Percentiles rank a stretch among this genome's conserved stretches.
Conservation (phyloP, 2,888 invertebrate species). For the Helicoverpa assulta region DNA sequence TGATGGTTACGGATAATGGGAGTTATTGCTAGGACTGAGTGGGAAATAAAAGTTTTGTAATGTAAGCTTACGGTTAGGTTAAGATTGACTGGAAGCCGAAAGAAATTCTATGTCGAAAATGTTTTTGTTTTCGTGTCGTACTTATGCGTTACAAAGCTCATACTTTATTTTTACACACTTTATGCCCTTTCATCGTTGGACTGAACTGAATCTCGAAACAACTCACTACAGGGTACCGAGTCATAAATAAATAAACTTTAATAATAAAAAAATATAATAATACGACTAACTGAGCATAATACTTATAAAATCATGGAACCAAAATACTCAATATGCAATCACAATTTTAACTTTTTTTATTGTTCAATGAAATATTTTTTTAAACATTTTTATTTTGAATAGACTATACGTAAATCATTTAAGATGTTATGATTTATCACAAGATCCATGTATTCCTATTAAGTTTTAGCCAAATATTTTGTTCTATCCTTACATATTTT, state of each 20-base stretch:
- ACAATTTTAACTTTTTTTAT: constrained; percentile 78
- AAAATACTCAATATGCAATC: constrained; percentile 85
- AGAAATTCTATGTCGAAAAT: constrained; percentile 39
- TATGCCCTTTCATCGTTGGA: constrained; percentile 67
- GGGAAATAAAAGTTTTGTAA: constrained; percentile 66
- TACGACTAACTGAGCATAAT: constrained; percentile 79
- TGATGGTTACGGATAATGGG: constrained; percentile 52
- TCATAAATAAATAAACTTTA: constrained; percentile 75
- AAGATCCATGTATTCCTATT: constrained; percentile 83
- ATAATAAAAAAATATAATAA: constrained; percentile 71
- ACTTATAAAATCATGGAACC: constrained; percentile 71
- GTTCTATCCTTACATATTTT: constrained; percentile 80
- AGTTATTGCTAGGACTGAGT: constrained; percentile 67
- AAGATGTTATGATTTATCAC: constrained; percentile 78
- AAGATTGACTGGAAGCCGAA: constrained; percentile 63
- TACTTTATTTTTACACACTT: constrained; percentile 69
- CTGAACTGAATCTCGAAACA: constrained; percentile 81
- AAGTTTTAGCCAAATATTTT: constrained; percentile 89
- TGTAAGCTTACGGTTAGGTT: constrained; percentile 65
- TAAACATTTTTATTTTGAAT: constrained; percentile 56
- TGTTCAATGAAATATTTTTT: constrained; percentile 67
- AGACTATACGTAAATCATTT: constrained; percentile 67
- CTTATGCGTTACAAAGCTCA: constrained; percentile 70
- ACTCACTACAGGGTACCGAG: constrained; percentile 87
- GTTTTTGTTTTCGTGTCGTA: constrained; percentile 66